These are phyloP conservation scores for Tenthredo notha DNA, from an alignment of 2,888 invertebrate genomes.

Conservation along the genomic window DNA sequence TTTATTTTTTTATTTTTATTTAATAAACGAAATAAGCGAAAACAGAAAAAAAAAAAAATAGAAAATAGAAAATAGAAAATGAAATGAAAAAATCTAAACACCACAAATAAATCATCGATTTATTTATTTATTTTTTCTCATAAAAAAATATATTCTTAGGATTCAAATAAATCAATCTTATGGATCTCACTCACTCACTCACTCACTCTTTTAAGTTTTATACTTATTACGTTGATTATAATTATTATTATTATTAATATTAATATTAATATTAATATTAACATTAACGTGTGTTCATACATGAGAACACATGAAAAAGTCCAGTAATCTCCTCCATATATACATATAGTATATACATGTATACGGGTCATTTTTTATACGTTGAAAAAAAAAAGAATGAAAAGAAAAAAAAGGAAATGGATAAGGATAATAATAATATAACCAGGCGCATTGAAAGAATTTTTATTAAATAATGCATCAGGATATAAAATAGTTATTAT, in stretches of 20 bases:
- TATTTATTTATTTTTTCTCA: not conserved
- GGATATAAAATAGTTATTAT: not conserved
- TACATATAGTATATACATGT: not conserved
- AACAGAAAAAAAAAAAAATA: not conserved
- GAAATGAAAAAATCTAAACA: not conserved
- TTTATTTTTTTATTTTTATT: not conserved
- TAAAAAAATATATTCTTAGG: not conserved
- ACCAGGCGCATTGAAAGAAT: conserved; percentile 69
- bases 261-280: not conserved
- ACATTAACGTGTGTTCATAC: not conserved
- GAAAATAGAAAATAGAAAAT: not conserved
- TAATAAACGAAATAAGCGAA: not conserved
- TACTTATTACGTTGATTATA: not conserved
- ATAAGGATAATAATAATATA: conserved; percentile 44
- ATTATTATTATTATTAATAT: not conserved
- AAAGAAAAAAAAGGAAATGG: conserved; percentile 32
- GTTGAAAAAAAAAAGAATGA: conserved; percentile 34
- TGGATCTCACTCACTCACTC: not conserved
- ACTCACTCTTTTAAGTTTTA: not conserved
- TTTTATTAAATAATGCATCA: not conserved
- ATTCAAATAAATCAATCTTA: not conserved
- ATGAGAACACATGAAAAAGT: not conserved
- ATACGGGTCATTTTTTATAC: conserved; percentile 14
- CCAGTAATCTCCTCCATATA: not conserved
- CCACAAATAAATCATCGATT: not conserved